Conservation (phyloP, 2,888 invertebrate genomes). For the Pristionchus fissidentatus region DNA sequence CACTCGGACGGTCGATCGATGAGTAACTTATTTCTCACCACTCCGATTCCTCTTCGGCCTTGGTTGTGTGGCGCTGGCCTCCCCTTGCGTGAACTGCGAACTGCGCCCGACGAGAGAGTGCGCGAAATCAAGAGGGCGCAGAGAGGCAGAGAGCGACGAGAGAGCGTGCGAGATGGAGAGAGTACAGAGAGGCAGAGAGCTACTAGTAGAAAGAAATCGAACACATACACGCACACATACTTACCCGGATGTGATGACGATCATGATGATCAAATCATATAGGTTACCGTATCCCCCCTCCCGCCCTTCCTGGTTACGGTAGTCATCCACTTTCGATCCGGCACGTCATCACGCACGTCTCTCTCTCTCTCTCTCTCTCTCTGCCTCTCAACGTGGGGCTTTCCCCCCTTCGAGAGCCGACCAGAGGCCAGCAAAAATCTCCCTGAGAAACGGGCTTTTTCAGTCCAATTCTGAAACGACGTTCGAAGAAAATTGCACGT, state of each 20-base stretch:
- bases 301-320: not conserved
- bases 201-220: slow-evolving; percentile 32
- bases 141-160: not conserved
- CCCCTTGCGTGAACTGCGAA: slow-evolving; percentile 42
- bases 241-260: slow-evolving; percentile 2
- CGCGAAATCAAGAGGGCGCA: not conserved
- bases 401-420: not conserved
- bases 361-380: not conserved
- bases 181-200: slow-evolving; percentile 18
- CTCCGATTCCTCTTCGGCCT: slow-evolving; percentile 17
- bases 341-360: too few relatives aligned
- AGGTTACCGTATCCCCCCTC: too few relatives aligned
- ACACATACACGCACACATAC: slow-evolving; percentile 25
- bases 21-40: not conserved
- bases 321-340: too few relatives aligned
- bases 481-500: slow-evolving; percentile 16
- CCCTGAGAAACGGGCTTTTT: not conserved
- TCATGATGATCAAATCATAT: too few relatives aligned
- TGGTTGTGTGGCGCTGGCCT: slow-evolving; percentile 36
- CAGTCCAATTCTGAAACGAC: slow-evolving; percentile 1
- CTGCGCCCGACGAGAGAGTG: slow-evolving; percentile 11
- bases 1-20: slow-evolving; percentile 2
- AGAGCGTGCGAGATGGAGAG: not conserved
- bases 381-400: not conserved
- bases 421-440: slow-evolving; percentile 4